A percentile compares a stretch with the other conserved stretches of the same genome.
Conservation (phyloP, 2,113 vertebrate genomes). For the Harpagus bidentatus region DNA sequence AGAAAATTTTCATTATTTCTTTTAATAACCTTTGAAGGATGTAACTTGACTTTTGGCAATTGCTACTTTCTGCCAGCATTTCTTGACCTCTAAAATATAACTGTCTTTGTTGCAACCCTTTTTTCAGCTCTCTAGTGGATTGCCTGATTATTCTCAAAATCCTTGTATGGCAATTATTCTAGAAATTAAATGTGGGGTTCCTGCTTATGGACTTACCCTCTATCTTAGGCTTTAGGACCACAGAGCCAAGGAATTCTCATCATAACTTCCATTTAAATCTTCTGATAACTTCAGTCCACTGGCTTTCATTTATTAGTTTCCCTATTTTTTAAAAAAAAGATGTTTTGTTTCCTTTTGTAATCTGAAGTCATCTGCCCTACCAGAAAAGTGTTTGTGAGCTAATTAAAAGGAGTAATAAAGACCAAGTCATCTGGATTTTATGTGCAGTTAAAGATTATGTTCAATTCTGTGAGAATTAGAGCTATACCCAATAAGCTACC, state of each 20-base stretch:
- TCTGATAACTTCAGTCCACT: neutral
- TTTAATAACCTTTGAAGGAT: neutral
- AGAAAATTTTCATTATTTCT: neutral
- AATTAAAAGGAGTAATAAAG: neutral
- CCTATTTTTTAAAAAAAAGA: fast-evolving
- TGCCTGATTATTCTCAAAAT: neutral
- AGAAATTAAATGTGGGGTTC: neutral
- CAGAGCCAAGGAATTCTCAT: neutral
- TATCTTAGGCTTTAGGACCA: neutral
- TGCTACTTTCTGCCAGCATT: neutral
- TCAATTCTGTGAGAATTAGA: neutral
- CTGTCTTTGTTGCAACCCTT: neutral
- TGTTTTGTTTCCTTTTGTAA: neutral
- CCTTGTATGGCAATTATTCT: neutral
- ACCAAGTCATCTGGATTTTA: neutral
- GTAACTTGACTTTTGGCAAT: neutral
- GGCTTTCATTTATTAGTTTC: neutral
- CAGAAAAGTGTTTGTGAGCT: neutral
- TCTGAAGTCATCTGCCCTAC: neutral
- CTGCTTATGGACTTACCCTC: neutral
- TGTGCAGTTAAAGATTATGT: neutral
- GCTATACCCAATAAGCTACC: neutral
- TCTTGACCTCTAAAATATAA: neutral
- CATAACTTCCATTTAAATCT: neutral
- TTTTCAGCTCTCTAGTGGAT: neutral